Evolutionary conservation across 2,888 invertebrate genomes (phyloP).

Genomic region (Drosophila monieri): DNA sequence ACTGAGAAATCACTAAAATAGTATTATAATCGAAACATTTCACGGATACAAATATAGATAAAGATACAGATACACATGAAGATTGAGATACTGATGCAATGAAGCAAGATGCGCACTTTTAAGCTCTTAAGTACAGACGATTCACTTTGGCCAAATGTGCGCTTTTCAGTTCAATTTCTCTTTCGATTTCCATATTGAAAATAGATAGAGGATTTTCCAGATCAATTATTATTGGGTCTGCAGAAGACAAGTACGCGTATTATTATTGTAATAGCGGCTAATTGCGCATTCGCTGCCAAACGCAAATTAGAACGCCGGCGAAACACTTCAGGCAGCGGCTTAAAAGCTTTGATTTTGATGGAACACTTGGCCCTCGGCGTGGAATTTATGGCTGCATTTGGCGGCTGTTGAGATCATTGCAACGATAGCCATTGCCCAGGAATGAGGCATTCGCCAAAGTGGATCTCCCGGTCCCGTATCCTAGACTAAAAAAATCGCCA

Average conservation of each 20-base stretch:
- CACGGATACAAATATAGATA: background rate
- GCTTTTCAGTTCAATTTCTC: constrained; percentile 65
- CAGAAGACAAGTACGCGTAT: constrained; percentile 68
- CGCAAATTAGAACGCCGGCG: constrained; percentile 64
- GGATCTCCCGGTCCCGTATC: constrained; percentile 19
- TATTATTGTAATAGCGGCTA: constrained; percentile 78
- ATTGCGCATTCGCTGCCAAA: constrained; percentile 69
- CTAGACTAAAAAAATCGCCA: constrained; percentile 53
- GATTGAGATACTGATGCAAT: constrained; percentile 3
- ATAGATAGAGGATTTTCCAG: constrained; percentile 40
- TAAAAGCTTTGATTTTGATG: constrained; percentile 77
- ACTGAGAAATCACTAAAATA: background rate
- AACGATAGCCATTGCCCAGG: constrained; percentile 31
- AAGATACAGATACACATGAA: constrained; percentile 3
- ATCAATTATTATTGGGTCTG: constrained; percentile 34
- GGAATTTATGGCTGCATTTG: constrained; percentile 63
- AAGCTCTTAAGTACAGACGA: constrained; percentile 74
- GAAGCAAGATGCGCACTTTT: constrained; percentile 43
- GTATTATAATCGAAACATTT: no score
- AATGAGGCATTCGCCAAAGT: constrained; percentile 44
- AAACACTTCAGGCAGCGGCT: constrained; percentile 68
- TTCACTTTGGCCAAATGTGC: constrained; percentile 73
- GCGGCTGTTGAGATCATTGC: constrained; percentile 60
- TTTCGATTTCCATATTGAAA: constrained; percentile 38
- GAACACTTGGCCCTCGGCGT: constrained; percentile 62